Base-by-base conservation (phyloP, 2,797 vertebrate genomes). In the Megaceryle alcyon region DNA sequence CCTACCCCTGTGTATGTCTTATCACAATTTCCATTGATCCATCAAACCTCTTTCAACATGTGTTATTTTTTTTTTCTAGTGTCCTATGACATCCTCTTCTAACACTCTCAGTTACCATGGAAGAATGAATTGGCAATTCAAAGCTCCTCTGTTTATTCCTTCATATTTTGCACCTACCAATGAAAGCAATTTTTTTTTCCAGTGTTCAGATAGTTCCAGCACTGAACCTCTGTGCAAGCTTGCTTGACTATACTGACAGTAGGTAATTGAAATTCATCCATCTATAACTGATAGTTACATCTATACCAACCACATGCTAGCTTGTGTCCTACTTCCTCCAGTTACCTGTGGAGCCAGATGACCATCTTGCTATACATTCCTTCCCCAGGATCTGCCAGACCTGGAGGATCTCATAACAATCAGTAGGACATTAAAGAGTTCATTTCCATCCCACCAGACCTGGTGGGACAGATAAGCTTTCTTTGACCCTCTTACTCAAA, bases 81-180 rank as follows among this genome's bases (percentile, higher is more conserved):
- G 17, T 90, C 23, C 76, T 39, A 20, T 49, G n/a, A 71, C 57
- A 78, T 6, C 9, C n/a, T 33, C 35, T 37, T 73, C 48, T 41
- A 33, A 8, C 57, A 66, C 1, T 60, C 46, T 20, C 61, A 35
- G n/a, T 28, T 73, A 28, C 20, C 63, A 44, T 0, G 0, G 25
- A 20, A 53, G 60, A 93, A 6, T 21, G 10, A 89, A 73, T 17
- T 4, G 0, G 8, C 46, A 83, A 35, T 59, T 85, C 54, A 82
- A 78, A 84, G 19, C 6, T 43, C 66, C 12, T 44, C 56, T 61
- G 44, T 26, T 43, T 49, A 59, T 41, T 79, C 46, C 16, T 85
- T 77, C 44, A 16, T 26, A 63, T 51, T 77, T 85, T 77, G 25
- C 31, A 64, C 31, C 44, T 86, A 35, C 25, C 31, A 59, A 57